Evolutionary conservation across 2,888 invertebrate species (phyloP), one percentile per base, ranked within the genome.

Genomic region (Drosophila prolongata): DNA sequence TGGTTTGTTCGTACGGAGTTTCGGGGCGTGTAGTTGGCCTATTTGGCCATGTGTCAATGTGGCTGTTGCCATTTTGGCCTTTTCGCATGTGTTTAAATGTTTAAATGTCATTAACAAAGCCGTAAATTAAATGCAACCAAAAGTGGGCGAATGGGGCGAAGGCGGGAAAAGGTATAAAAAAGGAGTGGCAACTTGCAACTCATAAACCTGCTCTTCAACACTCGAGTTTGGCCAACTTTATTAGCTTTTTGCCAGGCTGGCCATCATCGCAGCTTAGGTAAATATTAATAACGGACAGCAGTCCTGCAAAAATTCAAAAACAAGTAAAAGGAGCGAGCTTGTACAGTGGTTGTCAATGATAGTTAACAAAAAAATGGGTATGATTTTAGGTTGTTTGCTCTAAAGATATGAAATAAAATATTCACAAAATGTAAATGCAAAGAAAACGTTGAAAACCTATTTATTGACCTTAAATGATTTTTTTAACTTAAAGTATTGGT

Each of bases 41-140:
- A 47, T 37, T 75, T 68, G 76, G 64, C 81, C 78, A 84, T 83
- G 80, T 87, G 80, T 84, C 87, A 76, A 87, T 86, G 74, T 80
- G 79, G 81, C 77, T 75, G 65, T 64, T 71, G 78, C 80, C 75
- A 74, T 75, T 78, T 84, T 64, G 77, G 69, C 76, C 59, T 68
- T 71, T 78, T 83, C 76, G 77, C 73, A 76, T 80, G 56, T 86
- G 83, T 86, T 88, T 78, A 83, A 86, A 82, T 86, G 85, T 89
- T 89, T 87, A 89, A 87, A 83, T 79, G 86, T 86, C 89, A 88
- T 90, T 90, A 89, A 89, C 76, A 79, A 75, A 62, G 76, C 77
- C 78, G 79, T 89, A 89, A 90, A 90, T 90, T 78, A 89, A 79
- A 72, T 76, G 72, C 59, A 57, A 34, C 52, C n/a, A 35, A 43